These are phyloP conservation scores for Sciaenops ocellatus DNA, from an alignment of 2,797 vertebrate species.

Conservation along the genomic window DNA sequence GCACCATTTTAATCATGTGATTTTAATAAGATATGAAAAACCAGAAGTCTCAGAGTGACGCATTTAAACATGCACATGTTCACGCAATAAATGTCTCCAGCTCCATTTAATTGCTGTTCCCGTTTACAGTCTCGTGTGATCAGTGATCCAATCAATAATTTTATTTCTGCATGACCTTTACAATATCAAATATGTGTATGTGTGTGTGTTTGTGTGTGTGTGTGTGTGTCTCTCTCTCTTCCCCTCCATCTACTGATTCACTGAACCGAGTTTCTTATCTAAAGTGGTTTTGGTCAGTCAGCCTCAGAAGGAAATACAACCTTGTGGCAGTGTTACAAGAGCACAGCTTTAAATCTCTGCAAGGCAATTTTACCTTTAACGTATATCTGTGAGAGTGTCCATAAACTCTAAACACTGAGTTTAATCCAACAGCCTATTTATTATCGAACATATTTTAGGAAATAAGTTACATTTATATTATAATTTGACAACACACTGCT, in stretches of 20 bases:
- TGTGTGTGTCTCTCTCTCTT: slow-evolving; percentile 1
- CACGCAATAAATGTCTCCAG: background rate
- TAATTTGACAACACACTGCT: background rate
- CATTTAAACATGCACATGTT: slow-evolving; percentile 14
- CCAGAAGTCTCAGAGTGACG: background rate
- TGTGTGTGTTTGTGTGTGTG: background rate
- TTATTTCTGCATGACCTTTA: slow-evolving; percentile 46
- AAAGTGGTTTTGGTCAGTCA: slow-evolving; percentile 50
- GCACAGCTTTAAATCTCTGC: background rate
- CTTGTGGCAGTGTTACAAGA: background rate
- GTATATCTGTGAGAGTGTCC: background rate
- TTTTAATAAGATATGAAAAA: background rate
- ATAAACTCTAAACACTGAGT: background rate
- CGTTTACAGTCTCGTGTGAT: slow-evolving; percentile 22
- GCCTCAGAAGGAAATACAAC: slow-evolving; percentile 41
- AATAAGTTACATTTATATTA: too few relatives aligned
- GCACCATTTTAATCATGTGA: background rate
- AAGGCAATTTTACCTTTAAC: slow-evolving; percentile 1
- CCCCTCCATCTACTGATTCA: slow-evolving; percentile 42
- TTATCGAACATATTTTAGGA: background rate
- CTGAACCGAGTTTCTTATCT: slow-evolving; percentile 42
- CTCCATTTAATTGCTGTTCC: slow-evolving; percentile 21
- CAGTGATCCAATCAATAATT: slow-evolving; percentile 33
- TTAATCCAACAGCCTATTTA: background rate
- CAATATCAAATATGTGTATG: background rate